A percentile compares a stretch with the other conserved stretches of the same genome.
Conservation (phyloP, 30 jellyfish, hydroid and myxozoan species). For the Aurelia coerulea region DNA sequence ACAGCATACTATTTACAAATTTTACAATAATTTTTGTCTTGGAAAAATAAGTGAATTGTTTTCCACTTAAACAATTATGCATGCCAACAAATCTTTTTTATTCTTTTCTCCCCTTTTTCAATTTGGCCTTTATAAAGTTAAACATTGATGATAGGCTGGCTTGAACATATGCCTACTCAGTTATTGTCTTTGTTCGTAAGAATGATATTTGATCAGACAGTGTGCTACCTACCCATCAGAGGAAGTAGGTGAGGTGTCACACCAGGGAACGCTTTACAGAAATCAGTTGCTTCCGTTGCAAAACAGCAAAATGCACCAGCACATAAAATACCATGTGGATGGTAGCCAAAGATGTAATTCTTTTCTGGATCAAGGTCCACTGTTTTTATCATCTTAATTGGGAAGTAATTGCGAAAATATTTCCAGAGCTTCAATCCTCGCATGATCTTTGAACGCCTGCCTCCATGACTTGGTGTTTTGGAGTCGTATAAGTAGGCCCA, state of each 20-base stretch:
- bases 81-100: too few relatives aligned
- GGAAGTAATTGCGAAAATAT: slow-evolving; percentile 77
- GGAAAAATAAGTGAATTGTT: too few relatives aligned
- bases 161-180: too few relatives aligned
- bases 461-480: slow-evolving; percentile 93
- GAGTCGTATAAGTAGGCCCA: slow-evolving; percentile 90
- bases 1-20: too few relatives aligned
- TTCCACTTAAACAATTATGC: too few relatives aligned
- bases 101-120: too few relatives aligned
- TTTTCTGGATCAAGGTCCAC: slow-evolving; percentile 76
- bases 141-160: too few relatives aligned
- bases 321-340: slow-evolving; percentile 90
- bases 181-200: too few relatives aligned
- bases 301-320: slow-evolving; percentile 88
- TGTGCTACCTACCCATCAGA: slow-evolving; percentile 63
- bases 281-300: slow-evolving; percentile 86
- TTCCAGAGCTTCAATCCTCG: slow-evolving; percentile 76
- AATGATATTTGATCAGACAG: too few relatives aligned
- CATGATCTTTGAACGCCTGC: slow-evolving; percentile 80
- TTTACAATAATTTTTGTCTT: too few relatives aligned
- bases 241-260: slow-evolving; percentile 81
- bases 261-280: slow-evolving; percentile 77
- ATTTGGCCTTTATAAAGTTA: too few relatives aligned
- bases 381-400: slow-evolving; percentile 71
- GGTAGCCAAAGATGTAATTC: slow-evolving; percentile 87